These are phyloP conservation scores for Ceramica pisi DNA, from an alignment of 2,888 invertebrate species.

Conservation along the genomic window DNA sequence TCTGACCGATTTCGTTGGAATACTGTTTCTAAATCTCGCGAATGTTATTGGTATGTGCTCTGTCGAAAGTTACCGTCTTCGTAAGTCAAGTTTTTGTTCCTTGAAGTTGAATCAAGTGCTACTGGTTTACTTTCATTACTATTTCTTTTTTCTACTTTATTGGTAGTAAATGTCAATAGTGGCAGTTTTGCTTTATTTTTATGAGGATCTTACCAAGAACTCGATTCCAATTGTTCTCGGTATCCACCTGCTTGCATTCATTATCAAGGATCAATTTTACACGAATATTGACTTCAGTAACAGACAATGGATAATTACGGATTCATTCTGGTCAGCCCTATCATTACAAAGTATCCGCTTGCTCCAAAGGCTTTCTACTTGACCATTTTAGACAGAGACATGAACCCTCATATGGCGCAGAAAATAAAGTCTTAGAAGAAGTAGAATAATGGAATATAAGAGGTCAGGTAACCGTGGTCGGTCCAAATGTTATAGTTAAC, in stretches of 20 bases:
- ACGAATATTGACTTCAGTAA: conserved; percentile 52
- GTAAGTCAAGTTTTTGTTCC: conserved; percentile 43
- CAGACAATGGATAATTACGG: conserved; percentile 64
- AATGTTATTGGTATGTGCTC: conserved; percentile 40
- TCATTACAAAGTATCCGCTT: conserved; percentile 62
- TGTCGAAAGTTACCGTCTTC: conserved; percentile 40
- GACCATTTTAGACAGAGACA: conserved; percentile 55
- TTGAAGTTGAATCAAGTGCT: conserved; percentile 25
- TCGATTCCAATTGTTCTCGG: not conserved
- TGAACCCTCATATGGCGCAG: conserved; percentile 49
- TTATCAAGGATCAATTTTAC: conserved; percentile 44
- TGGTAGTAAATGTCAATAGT: conserved; percentile 4
- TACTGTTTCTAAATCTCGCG: conserved; percentile 62
- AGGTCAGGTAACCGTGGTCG: conserved; percentile 65
- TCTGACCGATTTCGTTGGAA: conserved; percentile 64
- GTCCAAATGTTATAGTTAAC: conserved; percentile 72
- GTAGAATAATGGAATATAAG: conserved; percentile 55
- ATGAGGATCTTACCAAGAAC: not conserved
- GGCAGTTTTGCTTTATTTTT: not conserved
- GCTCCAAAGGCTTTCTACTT: conserved; percentile 50
- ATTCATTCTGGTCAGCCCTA: conserved; percentile 63
- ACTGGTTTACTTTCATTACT: conserved; percentile 11
- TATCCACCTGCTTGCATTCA: conserved; percentile 32
- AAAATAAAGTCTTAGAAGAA: conserved; percentile 29
- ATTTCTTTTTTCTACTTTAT: conserved; percentile 13